Evolutionary conservation across 2,113 vertebrate species (phyloP).

Genomic region (Anolis sagrei): DNA sequence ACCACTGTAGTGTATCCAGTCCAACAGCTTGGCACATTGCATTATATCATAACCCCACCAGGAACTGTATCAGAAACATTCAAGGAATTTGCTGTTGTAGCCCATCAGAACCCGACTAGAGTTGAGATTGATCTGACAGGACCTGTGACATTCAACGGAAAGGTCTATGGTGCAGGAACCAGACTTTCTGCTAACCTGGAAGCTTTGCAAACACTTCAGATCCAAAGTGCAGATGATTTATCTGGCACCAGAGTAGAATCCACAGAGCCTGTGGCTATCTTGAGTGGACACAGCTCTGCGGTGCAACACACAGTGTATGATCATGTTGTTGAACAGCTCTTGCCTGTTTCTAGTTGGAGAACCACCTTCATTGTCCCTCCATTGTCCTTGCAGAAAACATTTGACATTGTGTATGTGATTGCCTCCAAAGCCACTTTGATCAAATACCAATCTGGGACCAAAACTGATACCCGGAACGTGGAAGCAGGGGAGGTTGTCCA

Average conservation of each 20-base stretch:
- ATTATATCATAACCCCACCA: conserved; percentile 66
- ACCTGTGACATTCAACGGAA: conserved; percentile 35
- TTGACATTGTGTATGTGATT: background rate
- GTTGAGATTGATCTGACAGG: conserved; percentile 64
- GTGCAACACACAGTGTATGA: conserved; percentile 72
- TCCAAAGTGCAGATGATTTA: conserved; percentile 67
- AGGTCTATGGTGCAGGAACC: conserved; percentile 11
- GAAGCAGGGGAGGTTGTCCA: background rate
- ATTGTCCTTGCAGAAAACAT: conserved; percentile 53
- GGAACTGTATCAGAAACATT: background rate
- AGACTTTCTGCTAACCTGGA: conserved; percentile 59
- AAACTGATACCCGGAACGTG: background rate
- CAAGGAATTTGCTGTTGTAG: conserved; percentile 77
- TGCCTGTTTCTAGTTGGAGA: conserved; percentile 76
- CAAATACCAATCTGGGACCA: background rate
- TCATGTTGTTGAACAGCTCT: conserved; percentile 80
- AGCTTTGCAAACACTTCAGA: conserved; percentile 72
- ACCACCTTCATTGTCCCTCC: conserved; percentile 71
- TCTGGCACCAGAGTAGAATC: conserved; percentile 72
- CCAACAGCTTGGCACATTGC: background rate
- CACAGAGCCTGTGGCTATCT: conserved; percentile 70
- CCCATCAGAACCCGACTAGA: conserved; percentile 64
- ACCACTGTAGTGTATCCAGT: background rate
- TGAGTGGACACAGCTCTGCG: conserved; percentile 75
- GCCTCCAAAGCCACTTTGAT: background rate